A percentile compares a stretch with the other conserved stretches of the same genome.
These are phyloP conservation scores for Cyanoderma ruficeps DNA, from an alignment of 2,113 vertebrate species.

Conservation along the genomic window DNA sequence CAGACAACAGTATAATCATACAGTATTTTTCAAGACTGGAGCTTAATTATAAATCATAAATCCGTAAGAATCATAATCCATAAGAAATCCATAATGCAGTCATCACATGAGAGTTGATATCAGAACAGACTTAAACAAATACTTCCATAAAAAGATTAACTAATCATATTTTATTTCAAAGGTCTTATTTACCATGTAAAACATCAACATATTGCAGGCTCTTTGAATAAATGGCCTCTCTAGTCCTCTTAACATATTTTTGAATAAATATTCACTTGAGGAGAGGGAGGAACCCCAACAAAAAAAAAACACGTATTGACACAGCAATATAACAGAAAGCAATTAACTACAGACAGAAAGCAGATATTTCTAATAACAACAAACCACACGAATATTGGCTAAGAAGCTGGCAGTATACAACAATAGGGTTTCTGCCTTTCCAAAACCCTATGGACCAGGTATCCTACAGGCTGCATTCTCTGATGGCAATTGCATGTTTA, in stretches of 20 bases:
- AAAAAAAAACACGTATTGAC: neutral
- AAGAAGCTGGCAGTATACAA: neutral
- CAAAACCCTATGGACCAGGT: accelerated
- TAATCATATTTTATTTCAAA: constrained; percentile 7
- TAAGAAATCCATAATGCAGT: neutral
- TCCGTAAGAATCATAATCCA: neutral
- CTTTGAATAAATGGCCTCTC: neutral
- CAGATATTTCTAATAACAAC: neutral
- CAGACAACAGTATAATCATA: neutral
- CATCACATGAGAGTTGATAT: neutral
- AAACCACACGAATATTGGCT: neutral
- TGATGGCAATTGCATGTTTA: neutral
- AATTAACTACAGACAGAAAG: neutral
- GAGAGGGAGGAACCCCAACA: neutral
- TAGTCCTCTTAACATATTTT: neutral
- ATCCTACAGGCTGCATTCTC: neutral
- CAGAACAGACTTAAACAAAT: constrained; percentile 1
- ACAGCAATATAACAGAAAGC: neutral
- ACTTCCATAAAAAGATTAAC: neutral
- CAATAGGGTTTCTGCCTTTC: neutral
- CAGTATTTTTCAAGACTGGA: neutral
- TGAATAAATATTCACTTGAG: neutral
- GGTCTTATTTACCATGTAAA: constrained; percentile 4
- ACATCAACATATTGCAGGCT: neutral
- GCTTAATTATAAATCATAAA: neutral